Conservation (phyloP, 2,113 vertebrate species). For the Saiga tatarica region DNA sequence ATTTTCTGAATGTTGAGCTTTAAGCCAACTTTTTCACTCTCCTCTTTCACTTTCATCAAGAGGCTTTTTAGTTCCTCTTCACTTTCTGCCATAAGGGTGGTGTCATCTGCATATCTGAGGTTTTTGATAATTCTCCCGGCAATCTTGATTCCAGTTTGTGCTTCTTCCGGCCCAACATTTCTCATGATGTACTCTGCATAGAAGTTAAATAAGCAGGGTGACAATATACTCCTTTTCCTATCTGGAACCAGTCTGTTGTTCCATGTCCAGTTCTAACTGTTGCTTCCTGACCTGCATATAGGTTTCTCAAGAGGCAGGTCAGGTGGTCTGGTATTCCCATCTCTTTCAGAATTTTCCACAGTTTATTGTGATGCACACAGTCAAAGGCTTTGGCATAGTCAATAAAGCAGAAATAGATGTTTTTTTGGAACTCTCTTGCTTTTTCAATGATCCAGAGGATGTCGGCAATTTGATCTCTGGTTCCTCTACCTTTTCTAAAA, state of each 20-base stretch:
- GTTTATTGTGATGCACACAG: neutral
- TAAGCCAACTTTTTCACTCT: neutral
- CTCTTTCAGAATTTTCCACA: neutral
- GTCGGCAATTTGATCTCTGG: neutral
- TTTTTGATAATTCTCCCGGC: neutral
- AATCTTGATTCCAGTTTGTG: neutral
- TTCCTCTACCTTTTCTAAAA: neutral
- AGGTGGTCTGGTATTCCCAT: neutral
- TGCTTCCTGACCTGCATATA: neutral
- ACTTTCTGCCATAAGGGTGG: neutral
- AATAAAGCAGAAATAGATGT: neutral
- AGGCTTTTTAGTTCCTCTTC: neutral
- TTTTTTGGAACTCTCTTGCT: neutral
- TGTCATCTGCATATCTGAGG: neutral
- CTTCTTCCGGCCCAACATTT: neutral
- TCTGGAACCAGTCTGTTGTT: neutral
- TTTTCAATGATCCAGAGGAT: neutral
- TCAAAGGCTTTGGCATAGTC: neutral
- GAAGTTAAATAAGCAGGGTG: neutral
- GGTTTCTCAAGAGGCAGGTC: neutral
- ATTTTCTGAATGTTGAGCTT: neutral
- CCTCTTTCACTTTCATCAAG: neutral
- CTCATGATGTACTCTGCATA: neutral
- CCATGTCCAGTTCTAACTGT: neutral
- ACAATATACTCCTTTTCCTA: neutral